A percentile compares a stretch with the other conserved stretches of the same genome.
phyloP scores from a whole-genome alignment of 2,797 vertebrate species.

The Sebastes diaconus region DNA sequence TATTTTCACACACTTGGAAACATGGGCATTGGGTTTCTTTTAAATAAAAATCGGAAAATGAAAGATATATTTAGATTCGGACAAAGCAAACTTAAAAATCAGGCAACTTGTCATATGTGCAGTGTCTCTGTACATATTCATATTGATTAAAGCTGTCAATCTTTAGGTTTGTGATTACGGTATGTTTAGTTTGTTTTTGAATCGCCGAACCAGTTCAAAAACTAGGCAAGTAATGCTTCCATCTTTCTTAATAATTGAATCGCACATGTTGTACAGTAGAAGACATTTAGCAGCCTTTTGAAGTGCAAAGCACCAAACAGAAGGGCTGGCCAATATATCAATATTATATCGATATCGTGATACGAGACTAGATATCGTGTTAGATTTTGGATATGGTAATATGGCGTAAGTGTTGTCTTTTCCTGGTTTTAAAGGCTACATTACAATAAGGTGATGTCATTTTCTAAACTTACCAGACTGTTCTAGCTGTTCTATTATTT shows the following conservation, averaged over 20 bases:
- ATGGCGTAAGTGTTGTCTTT: not conserved
- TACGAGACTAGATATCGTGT: too few species aligned
- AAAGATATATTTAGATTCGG: not conserved
- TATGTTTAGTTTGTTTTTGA: not conserved
- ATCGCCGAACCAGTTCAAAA: not conserved
- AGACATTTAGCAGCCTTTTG: not conserved
- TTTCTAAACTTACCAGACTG: too few species aligned
- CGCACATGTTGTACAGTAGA: not conserved
- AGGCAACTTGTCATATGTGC: not conserved
- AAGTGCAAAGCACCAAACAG: not conserved
- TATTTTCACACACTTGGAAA: not conserved
- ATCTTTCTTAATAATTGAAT: not conserved
- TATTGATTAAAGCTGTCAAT: not conserved
- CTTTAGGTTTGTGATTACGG: not conserved
- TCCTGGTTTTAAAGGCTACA: too few species aligned
- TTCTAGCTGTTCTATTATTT: too few species aligned
- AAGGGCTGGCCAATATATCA: too few species aligned
- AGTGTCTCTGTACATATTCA: not conserved
- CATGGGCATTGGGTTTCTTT: not conserved
- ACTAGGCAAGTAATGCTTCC: not conserved
- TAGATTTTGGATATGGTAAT: rapidly evolving
- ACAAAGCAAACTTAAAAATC: not conserved
- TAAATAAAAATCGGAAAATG: not conserved
- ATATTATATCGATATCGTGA: too few species aligned
- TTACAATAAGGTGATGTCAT: too few species aligned